These are phyloP conservation scores for Athripsodes cinereus DNA, from an alignment of 2,888 invertebrate species.

Conservation along the genomic window DNA sequence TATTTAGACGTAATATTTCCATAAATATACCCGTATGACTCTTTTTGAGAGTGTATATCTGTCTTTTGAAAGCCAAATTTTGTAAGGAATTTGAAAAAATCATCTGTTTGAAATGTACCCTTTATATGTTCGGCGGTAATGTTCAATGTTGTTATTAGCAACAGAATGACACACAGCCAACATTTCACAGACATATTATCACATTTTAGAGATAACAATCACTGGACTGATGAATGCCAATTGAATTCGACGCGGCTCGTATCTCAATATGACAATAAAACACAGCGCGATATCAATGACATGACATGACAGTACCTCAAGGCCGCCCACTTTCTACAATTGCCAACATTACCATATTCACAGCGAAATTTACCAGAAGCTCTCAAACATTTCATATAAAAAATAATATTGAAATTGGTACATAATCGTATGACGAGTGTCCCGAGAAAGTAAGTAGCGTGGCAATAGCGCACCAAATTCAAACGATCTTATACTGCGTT, in stretches of 20 bases:
- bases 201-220: neutral
- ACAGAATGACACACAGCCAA: slow-evolving; percentile 8
- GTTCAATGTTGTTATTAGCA: slow-evolving; percentile 8
- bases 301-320: neutral
- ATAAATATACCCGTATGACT: slow-evolving; percentile 92
- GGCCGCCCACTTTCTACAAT: neutral
- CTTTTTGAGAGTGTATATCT: slow-evolving; percentile 73
- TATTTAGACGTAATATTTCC: slow-evolving; percentile 82
- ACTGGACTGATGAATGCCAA: slow-evolving; percentile 1
- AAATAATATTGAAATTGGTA: too few species aligned
- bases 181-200: slow-evolving; percentile 19
- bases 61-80: slow-evolving; percentile 98
- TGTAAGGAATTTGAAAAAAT: slow-evolving; percentile 86
- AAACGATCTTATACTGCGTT: too few species aligned
- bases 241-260: slow-evolving; percentile 18
- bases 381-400: too few species aligned
- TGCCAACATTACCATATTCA: too few species aligned
- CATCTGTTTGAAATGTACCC: slow-evolving; percentile 59
- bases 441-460: too few species aligned
- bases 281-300: neutral
- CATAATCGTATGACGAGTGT: too few species aligned
- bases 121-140: slow-evolving; percentile 48
- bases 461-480: too few species aligned
- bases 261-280: slow-evolving; percentile 6
- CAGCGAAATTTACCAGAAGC: too few species aligned